phyloP scores from a whole-genome alignment of 2,113 vertebrate species.

The Opisthocomus hoazin region DNA sequence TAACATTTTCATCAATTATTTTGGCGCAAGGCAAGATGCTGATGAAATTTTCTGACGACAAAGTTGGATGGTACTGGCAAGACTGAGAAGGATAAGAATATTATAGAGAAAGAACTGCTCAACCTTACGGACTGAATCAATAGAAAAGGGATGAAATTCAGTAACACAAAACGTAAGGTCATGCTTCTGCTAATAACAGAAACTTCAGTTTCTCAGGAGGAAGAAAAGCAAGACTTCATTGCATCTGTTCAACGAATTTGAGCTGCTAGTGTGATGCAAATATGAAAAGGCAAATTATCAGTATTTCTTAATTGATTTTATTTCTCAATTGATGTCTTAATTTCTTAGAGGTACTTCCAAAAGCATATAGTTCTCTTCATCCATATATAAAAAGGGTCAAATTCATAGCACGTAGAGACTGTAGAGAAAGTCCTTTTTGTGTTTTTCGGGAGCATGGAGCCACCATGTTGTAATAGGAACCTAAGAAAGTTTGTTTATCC shows the following conservation, averaged over 20 bases:
- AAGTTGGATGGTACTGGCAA: background rate
- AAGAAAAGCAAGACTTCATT: background rate
- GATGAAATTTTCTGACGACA: background rate
- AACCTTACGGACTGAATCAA: background rate
- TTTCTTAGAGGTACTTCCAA: background rate
- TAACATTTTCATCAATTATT: slow-evolving; percentile 1
- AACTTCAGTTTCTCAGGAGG: background rate
- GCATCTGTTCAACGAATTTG: background rate
- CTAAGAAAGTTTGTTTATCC: background rate
- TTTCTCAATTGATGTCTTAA: background rate
- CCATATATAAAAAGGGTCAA: background rate
- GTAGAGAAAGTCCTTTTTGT: background rate
- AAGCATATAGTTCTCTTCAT: background rate
- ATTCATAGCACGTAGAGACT: no score
- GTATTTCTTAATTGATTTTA: background rate
- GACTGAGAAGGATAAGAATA: background rate
- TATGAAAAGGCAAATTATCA: background rate
- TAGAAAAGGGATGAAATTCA: background rate
- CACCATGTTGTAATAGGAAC: background rate
- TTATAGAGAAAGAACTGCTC: background rate
- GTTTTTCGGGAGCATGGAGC: background rate
- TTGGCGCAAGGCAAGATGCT: background rate
- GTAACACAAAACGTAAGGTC: background rate
- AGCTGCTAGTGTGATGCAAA: background rate
- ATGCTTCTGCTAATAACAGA: background rate